Percentiles rank a stretch among this genome's conserved stretches.
Evolutionary conservation across 2,113 vertebrate genomes (phyloP).

Genomic region (Siniperca chuatsi): DNA sequence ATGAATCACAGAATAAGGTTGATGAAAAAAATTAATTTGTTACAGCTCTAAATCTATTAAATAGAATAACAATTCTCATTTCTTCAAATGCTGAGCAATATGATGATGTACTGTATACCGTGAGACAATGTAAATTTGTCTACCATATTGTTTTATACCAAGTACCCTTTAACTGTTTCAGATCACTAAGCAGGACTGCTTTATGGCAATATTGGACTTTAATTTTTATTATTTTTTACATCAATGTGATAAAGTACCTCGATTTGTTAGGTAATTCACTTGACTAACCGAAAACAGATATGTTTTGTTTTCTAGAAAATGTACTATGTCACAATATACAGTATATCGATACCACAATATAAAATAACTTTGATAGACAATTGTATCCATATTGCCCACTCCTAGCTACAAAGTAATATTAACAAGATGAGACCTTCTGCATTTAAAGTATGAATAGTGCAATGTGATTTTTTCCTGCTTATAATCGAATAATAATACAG

Average conservation of each 20-base stretch:
- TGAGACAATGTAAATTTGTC: neutral
- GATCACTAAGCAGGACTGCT: neutral
- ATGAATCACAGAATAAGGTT: slow-evolving; percentile 12
- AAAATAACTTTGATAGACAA: neutral
- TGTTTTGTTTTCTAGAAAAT: neutral
- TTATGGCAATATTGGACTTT: neutral
- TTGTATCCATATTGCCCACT: neutral
- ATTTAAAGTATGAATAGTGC: neutral
- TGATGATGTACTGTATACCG: neutral
- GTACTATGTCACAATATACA: neutral
- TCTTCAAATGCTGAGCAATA: neutral
- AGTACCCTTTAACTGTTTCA: neutral
- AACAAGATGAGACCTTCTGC: neutral
- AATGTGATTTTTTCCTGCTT: neutral
- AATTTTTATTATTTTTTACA: neutral
- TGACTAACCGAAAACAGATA: neutral
- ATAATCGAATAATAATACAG: too few species aligned
- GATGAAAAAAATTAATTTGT: neutral
- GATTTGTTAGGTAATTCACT: neutral
- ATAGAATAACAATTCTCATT: neutral
- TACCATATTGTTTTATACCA: neutral
- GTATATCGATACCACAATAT: neutral
- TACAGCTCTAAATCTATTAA: neutral
- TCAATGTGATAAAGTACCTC: neutral
- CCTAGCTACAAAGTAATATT: neutral